Evolutionary conservation across 2,888 invertebrate genomes (phyloP).

Genomic region (Tethea ocularis): DNA sequence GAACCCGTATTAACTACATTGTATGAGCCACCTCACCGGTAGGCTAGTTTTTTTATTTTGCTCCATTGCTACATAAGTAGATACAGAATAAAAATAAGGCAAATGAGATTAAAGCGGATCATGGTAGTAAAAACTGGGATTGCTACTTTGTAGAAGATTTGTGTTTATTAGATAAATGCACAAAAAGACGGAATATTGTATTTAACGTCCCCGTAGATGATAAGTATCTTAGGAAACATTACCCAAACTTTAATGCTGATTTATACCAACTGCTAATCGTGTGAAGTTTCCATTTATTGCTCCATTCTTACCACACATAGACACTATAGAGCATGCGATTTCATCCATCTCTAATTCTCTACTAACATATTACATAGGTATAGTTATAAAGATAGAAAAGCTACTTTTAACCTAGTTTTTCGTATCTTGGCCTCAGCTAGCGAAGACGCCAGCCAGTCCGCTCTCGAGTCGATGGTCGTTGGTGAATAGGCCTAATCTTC

Average conservation of each 20-base stretch:
- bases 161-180: not conserved
- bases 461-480: constrained; percentile 31
- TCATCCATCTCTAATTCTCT: too few relatives aligned
- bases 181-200: not conserved
- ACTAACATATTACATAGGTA: not conserved
- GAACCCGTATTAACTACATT: constrained; percentile 23
- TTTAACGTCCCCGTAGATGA: too few relatives aligned
- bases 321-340: constrained; percentile 26
- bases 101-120: not conserved
- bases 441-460: constrained; percentile 34
- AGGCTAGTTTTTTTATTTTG: not conserved
- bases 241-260: not conserved
- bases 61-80: not conserved
- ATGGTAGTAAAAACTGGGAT: not conserved
- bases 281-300: constrained; percentile 56
- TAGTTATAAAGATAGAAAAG: constrained; percentile 31
- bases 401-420: constrained; percentile 51
- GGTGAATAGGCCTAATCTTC: constrained; percentile 22
- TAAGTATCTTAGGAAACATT: too few relatives aligned
- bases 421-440: constrained; percentile 21
- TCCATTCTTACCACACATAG: constrained; percentile 39
- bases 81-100: not conserved
- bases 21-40: constrained; percentile 7
- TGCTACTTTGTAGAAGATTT: not conserved
- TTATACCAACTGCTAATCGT: constrained; percentile 32